Conservation (phyloP, 2,888 invertebrate genomes). For the Ametastegia equiseti region DNA sequence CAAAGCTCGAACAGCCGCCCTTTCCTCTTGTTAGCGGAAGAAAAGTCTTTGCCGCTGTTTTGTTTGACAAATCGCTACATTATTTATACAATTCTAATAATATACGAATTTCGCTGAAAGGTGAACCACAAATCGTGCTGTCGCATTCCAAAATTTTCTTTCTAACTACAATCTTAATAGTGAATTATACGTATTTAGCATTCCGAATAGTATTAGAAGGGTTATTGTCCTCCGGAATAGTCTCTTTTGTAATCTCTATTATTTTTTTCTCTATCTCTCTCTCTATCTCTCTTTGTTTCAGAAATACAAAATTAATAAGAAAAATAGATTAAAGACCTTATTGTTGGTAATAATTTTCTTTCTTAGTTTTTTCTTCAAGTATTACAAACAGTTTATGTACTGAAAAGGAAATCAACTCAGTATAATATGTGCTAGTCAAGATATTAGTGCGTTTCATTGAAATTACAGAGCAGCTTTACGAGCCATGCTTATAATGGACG, state of each 20-base stretch:
- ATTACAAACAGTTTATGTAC: conserved; percentile 14
- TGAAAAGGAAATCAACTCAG: background rate
- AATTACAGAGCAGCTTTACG: conserved; percentile 28
- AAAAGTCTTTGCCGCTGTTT: no score
- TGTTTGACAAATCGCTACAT: background rate
- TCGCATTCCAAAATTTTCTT: conserved; percentile 45
- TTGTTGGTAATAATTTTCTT: no score
- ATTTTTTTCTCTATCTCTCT: background rate
- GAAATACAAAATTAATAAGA: no score
- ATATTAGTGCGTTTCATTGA: background rate
- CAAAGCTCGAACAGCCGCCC: background rate
- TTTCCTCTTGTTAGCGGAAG: no score
- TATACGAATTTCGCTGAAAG: background rate
- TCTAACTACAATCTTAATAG: conserved; percentile 28
- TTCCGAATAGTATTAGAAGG: conserved; percentile 45
- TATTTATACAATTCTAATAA: conserved; percentile 1
- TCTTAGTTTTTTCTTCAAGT: background rate
- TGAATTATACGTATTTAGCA: conserved; percentile 39
- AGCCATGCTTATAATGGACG: background rate
- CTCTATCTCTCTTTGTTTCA: background rate
- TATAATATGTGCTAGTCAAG: conserved; percentile 36
- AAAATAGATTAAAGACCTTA: no score
- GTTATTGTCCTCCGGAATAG: background rate
- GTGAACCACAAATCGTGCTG: conserved; percentile 32
- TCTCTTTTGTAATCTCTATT: background rate